These are phyloP conservation scores for Papilio machaon DNA, from an alignment of 1,140 invertebrate species.

Conservation along the genomic window DNA sequence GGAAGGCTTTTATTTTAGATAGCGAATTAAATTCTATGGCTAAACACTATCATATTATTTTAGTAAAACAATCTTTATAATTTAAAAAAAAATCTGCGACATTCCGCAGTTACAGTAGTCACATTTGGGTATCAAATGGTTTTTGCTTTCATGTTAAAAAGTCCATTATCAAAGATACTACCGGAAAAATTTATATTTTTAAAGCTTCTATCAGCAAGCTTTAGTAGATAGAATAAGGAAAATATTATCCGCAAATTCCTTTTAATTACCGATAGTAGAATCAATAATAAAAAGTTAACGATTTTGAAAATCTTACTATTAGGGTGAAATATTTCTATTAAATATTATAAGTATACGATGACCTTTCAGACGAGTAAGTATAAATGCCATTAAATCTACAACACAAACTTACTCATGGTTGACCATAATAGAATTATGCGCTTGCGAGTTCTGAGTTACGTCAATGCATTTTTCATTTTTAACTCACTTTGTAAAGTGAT, in stretches of 20 bases:
- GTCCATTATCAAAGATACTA: conserved; percentile 12
- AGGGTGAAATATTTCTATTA: background rate
- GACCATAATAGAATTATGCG: background rate
- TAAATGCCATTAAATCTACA: background rate
- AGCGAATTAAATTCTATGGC: no score
- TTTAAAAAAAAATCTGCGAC: background rate
- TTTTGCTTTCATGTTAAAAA: conserved; percentile 9
- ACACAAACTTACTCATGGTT: background rate
- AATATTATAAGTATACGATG: background rate
- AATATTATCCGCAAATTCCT: background rate
- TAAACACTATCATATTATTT: conserved; percentile 8
- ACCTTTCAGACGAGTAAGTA: background rate
- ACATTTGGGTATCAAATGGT: background rate
- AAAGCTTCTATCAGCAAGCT: background rate
- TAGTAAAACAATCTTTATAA: background rate
- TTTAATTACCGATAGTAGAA: background rate
- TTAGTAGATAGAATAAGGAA: background rate
- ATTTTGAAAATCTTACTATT: background rate
- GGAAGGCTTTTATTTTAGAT: no score
- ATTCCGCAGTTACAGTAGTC: background rate
- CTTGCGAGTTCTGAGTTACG: background rate
- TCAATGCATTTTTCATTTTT: background rate
- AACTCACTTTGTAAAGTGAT: background rate
- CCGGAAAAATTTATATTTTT: background rate
- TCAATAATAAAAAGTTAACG: background rate